Evolutionary conservation across 2,888 invertebrate genomes (phyloP).

Genomic region (Hydroisotoma schaefferi): DNA sequence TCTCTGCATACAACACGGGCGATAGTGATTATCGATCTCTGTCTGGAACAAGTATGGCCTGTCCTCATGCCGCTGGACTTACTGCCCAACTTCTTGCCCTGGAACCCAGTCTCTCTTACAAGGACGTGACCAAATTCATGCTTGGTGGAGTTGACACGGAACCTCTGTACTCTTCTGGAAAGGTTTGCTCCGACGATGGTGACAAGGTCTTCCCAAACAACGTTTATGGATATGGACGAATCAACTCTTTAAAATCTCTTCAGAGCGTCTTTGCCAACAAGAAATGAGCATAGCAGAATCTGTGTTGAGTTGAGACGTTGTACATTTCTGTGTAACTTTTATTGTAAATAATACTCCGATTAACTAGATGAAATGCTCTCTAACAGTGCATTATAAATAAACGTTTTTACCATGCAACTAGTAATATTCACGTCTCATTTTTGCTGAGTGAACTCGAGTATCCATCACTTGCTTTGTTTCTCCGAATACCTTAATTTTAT

Average conservation of each 20-base stretch:
- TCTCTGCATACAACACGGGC: slow-evolving; percentile 15
- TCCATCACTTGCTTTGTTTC: no score
- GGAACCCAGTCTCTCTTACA: slow-evolving; percentile 1
- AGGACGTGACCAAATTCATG: not conserved
- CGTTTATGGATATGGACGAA: slow-evolving; percentile 23
- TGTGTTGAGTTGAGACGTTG: no score
- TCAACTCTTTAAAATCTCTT: slow-evolving; percentile 18
- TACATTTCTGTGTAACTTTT: no score
- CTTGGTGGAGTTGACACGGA: not conserved
- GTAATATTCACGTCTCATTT: no score
- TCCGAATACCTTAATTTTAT: no score
- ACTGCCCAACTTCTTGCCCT: slow-evolving; percentile 15
- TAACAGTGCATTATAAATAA: no score
- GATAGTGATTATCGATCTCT: slow-evolving; percentile 16
- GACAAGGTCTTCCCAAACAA: slow-evolving; percentile 22
- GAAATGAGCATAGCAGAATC: no score
- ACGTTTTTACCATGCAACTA: no score
- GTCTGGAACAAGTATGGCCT: slow-evolving; percentile 36
- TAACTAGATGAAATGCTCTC: no score
- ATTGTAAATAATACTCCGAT: no score
- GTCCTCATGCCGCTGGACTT: slow-evolving; percentile 26
- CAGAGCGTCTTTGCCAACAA: not conserved
- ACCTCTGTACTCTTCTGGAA: not conserved
- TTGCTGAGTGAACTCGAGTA: no score
- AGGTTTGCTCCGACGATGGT: slow-evolving; percentile 6